These are phyloP conservation scores for Calyptomena viridis DNA, from an alignment of 2,113 vertebrate genomes.

Conservation along the genomic window DNA sequence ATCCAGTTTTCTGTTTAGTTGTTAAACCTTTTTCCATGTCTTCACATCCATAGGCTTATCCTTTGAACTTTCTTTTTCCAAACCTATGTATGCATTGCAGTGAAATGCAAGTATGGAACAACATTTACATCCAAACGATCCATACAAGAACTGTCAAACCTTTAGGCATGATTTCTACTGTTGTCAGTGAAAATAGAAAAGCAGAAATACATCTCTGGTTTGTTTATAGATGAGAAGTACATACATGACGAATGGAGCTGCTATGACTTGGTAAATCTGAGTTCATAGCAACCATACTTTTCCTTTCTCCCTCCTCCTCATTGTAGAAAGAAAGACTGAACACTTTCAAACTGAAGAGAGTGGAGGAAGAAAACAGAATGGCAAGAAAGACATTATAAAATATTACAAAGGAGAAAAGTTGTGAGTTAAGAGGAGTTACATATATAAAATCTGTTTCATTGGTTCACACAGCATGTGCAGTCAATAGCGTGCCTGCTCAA, in stretches of 20 bases:
- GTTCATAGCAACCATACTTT: background rate
- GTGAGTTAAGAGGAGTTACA: background rate
- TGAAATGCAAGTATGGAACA: background rate
- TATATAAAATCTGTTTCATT: background rate
- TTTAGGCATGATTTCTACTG: background rate
- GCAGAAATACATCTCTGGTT: background rate
- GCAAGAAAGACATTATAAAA: background rate
- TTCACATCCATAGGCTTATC: background rate
- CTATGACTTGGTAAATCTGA: background rate
- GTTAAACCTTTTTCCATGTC: background rate
- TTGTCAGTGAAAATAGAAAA: background rate
- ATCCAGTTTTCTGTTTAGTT: background rate
- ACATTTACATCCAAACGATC: background rate
- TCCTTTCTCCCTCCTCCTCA: background rate
- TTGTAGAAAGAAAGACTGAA: background rate
- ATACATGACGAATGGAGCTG: background rate
- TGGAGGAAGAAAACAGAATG: rapidly evolving
- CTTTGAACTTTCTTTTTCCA: background rate
- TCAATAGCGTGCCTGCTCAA: background rate
- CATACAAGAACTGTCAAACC: background rate
- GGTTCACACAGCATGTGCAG: background rate
- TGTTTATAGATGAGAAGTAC: background rate
- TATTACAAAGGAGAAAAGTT: background rate
- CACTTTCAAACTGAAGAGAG: background rate
- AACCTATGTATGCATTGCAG: background rate